Evolutionary conservation across 2,113 vertebrate genomes (phyloP).

Genomic region (Elgaria multicarinata): DNA sequence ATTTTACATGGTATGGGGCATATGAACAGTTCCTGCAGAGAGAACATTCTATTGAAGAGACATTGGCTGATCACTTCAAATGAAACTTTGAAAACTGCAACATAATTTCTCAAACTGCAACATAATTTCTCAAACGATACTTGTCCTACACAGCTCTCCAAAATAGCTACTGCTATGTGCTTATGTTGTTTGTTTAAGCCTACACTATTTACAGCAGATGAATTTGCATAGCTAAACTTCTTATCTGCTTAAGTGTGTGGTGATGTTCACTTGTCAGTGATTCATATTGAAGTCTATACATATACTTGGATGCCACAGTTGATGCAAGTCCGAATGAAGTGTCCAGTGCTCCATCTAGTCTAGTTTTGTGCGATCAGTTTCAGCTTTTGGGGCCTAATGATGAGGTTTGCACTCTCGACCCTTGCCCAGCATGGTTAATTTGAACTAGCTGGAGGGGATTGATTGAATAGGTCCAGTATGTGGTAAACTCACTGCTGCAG

Average conservation of each 20-base stretch:
- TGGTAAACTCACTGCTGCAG: no score
- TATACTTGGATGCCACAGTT: not conserved
- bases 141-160: slow-evolving; percentile 26
- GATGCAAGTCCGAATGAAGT: no score
- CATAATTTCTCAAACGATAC: not conserved
- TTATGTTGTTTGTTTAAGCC: not conserved
- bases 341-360: no score
- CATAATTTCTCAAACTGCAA: slow-evolving; percentile 22
- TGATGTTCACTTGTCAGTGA: not conserved
- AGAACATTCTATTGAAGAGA: not conserved
- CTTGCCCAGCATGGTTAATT: no score
- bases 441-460: no score
- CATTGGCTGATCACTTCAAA: no score
- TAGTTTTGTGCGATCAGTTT: no score
- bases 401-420: no score
- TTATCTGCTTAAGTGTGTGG: slow-evolving; percentile 27
- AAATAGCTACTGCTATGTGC: not conserved
- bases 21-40: not conserved
- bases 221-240: not conserved
- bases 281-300: not conserved
- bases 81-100: no score
- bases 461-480: no score
- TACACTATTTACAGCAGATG: not conserved
- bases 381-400: no score
- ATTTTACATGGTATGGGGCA: not conserved